Evolutionary conservation across 2,797 vertebrate genomes (phyloP).

Genomic region (Sebastes vulpes): DNA sequence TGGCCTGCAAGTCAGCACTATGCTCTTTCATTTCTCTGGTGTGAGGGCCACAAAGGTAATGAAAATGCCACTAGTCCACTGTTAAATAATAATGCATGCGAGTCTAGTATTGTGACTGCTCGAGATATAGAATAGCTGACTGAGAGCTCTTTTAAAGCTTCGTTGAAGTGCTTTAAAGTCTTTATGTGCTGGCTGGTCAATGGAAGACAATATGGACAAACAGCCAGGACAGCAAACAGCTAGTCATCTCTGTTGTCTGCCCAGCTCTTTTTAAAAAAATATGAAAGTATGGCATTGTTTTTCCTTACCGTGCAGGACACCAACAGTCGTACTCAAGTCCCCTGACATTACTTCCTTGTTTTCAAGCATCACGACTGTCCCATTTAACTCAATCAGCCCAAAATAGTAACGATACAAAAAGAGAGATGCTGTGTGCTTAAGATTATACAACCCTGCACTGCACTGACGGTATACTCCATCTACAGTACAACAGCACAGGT

Average conservation of each 20-base stretch:
- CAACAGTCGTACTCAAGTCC: background rate
- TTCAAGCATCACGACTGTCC: background rate
- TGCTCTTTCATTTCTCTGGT: constrained; percentile 2
- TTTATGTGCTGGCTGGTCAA: constrained; percentile 13
- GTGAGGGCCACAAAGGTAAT: constrained; percentile 23
- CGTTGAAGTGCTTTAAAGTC: constrained; percentile 11
- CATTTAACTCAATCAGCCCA: constrained; percentile 12
- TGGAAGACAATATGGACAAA: background rate
- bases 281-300: background rate
- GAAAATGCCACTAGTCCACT: constrained; percentile 32
- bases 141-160: constrained; percentile 27
- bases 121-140: background rate
- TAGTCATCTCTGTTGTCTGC: background rate
- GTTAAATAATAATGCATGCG: constrained; percentile 34
- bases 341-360: background rate
- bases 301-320: background rate
- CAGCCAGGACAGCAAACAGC: background rate
- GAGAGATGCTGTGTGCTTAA: background rate
- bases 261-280: background rate
- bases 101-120: background rate
- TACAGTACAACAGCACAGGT: background rate
- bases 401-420: background rate
- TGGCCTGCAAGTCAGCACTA: background rate
- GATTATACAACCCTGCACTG: background rate
- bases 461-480: background rate